Evolutionary conservation across 1,140 invertebrate genomes (phyloP).

Genomic region (Nebria ingens): DNA sequence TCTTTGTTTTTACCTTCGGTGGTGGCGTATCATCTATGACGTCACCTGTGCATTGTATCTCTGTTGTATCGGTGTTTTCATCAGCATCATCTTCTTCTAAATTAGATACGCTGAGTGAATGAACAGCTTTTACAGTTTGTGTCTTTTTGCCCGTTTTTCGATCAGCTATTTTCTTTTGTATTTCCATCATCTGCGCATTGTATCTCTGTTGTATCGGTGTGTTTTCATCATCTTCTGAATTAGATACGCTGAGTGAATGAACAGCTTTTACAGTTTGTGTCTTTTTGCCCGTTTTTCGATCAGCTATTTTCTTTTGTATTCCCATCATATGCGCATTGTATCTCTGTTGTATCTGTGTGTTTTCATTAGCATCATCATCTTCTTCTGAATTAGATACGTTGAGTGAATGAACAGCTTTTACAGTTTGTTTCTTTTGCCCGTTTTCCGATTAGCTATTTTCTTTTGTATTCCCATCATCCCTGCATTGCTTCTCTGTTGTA

Average conservation of each 20-base stretch:
- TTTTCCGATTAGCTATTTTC: conserved; percentile 13
- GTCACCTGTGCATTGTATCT: conserved; percentile 22
- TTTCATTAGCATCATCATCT: not conserved
- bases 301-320: conserved; percentile 16
- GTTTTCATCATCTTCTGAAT: too few relatives aligned
- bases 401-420: too few relatives aligned
- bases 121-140: conserved; percentile 1
- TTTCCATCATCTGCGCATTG: conserved; percentile 22
- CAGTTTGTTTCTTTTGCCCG: conserved; percentile 5
- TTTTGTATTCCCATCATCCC: conserved; percentile 21
- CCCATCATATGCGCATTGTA: conserved; percentile 22
- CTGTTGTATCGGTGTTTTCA: not conserved
- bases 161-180: conserved; percentile 15
- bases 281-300: conserved; percentile 9
- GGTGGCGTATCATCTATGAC: too few relatives aligned
- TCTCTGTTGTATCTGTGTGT: conserved; percentile 5
- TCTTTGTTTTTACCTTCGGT: too few relatives aligned
- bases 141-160: conserved; percentile 10
- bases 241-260: too few relatives aligned
- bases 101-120: too few relatives aligned
- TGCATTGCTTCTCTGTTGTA: conserved; percentile 16
- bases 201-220: conserved; percentile 13
- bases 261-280: conserved; percentile 6
- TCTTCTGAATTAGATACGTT: too few relatives aligned
- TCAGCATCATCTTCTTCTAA: too few relatives aligned